Percentiles rank a stretch among this genome's conserved stretches.
Conservation (phyloP, 2,888 invertebrate genomes). For the Athripsodes cinereus region DNA sequence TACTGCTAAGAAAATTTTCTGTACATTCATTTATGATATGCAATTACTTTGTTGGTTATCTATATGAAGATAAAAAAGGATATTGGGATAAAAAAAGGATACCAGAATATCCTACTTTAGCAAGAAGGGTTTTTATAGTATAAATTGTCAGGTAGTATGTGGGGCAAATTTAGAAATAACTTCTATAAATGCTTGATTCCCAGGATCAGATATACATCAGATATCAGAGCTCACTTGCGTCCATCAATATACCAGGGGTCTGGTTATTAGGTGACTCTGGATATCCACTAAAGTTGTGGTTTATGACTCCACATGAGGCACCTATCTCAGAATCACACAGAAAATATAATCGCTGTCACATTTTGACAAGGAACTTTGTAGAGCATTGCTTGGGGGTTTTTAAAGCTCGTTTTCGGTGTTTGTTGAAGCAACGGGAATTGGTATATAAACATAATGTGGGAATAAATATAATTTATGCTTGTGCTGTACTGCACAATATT, state of each 20-base stretch:
- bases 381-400: not conserved
- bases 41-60: too few relatives aligned
- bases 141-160: not conserved
- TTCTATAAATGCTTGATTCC: not conserved
- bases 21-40: too few relatives aligned
- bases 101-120: not conserved
- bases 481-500: not conserved
- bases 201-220: not conserved
- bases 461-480: not conserved
- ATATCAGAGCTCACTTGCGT: not conserved
- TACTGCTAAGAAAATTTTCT: too few relatives aligned
- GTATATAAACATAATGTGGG: not conserved
- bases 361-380: not conserved
- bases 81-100: too few relatives aligned
- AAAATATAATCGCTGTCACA: not conserved
- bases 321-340: not conserved
- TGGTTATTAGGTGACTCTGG: not conserved
- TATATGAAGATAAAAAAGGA: too few relatives aligned
- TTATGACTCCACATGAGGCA: not conserved
- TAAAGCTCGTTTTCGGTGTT: not conserved
- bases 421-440: not conserved
- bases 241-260: not conserved
- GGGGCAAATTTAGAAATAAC: not conserved
- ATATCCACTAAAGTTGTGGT: not conserved
- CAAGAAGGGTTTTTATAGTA: not conserved